Conservation (phyloP, 2,797 vertebrate species). For the Lophius americanus region DNA sequence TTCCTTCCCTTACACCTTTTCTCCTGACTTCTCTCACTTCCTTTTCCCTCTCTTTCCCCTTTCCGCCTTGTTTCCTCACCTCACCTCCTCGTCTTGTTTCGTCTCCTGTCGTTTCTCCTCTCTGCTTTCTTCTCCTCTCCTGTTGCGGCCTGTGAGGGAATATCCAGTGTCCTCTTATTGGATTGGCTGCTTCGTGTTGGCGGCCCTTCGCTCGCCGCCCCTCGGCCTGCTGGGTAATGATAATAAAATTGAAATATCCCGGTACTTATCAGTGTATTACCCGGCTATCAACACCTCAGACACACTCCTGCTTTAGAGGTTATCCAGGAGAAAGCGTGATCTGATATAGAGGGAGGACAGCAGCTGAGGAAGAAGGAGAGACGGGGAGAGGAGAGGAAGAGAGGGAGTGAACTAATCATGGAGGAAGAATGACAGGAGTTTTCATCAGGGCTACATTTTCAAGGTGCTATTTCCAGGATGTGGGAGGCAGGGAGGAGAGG, state of each 20-base stretch:
- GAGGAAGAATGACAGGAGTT: constrained; percentile 34
- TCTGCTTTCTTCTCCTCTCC: constrained; percentile 7
- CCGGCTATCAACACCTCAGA: constrained; percentile 80
- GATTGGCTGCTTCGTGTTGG: constrained; percentile 79
- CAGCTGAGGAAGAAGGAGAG: constrained; percentile 40
- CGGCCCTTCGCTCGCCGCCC: constrained; percentile 57
- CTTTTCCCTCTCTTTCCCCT: constrained; percentile 31
- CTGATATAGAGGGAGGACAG: constrained; percentile 49
- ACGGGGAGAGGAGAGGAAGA: constrained; percentile 6
- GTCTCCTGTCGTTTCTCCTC: constrained; percentile 38
- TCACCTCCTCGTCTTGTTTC: constrained; percentile 43
- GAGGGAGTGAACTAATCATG: constrained; percentile 25
- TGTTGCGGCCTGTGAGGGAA: constrained; percentile 55
- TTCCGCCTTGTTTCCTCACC: neutral
- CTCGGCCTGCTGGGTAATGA: constrained; percentile 77
- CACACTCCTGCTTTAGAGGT: constrained; percentile 76
- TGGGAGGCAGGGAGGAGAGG: constrained; percentile 31
- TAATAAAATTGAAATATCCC: constrained; percentile 86
- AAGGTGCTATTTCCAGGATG: constrained; percentile 70
- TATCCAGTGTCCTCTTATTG: constrained; percentile 81
- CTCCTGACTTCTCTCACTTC: constrained; percentile 22
- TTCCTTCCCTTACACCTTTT: neutral
- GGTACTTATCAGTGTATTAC: constrained; percentile 84
- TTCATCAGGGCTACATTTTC: constrained; percentile 59
- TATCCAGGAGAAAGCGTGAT: constrained; percentile 56